phyloP scores from a whole-genome alignment of 1,140 invertebrate genomes.

The Cyclargus thomasi region DNA sequence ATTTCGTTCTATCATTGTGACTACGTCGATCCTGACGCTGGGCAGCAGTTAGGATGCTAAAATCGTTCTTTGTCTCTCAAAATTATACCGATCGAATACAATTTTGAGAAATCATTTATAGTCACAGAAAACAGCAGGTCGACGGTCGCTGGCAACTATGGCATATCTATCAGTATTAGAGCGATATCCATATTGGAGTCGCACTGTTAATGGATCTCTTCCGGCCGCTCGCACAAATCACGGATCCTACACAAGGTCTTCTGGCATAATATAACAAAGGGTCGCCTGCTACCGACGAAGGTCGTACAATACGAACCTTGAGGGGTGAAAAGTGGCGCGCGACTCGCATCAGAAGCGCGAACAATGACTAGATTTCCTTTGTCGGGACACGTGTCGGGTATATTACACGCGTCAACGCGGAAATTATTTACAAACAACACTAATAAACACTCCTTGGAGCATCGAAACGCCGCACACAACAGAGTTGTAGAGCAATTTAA shows the following conservation, averaged over 20 bases:
- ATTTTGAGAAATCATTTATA: background rate
- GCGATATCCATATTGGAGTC: background rate
- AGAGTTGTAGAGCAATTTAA: background rate
- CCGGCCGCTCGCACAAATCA: slow-evolving; percentile 19
- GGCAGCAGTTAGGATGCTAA: too few species aligned
- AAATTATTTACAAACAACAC: slow-evolving; percentile 7
- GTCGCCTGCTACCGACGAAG: slow-evolving; percentile 32
- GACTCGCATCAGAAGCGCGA: slow-evolving; percentile 37
- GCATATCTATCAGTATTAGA: background rate
- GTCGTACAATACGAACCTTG: slow-evolving; percentile 42
- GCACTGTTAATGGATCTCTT: background rate
- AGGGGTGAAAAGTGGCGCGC: slow-evolving; percentile 33
- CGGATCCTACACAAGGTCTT: slow-evolving; percentile 27
- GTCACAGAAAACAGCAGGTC: too few species aligned
- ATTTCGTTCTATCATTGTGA: slow-evolving; percentile 44
- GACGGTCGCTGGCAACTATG: too few species aligned
- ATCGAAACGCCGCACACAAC: background rate
- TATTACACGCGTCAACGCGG: slow-evolving; percentile 26
- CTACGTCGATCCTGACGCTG: slow-evolving; percentile 28
- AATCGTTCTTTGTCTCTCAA: background rate
- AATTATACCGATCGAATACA: too few species aligned
- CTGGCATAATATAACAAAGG: slow-evolving; percentile 42
- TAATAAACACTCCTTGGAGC: background rate
- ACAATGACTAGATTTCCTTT: slow-evolving; percentile 51
- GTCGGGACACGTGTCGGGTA: slow-evolving; percentile 44